A percentile compares a stretch with the other conserved stretches of the same genome.
Evolutionary conservation across 2,888 invertebrate species (phyloP).

Genomic region (Hylaea fasciaria): DNA sequence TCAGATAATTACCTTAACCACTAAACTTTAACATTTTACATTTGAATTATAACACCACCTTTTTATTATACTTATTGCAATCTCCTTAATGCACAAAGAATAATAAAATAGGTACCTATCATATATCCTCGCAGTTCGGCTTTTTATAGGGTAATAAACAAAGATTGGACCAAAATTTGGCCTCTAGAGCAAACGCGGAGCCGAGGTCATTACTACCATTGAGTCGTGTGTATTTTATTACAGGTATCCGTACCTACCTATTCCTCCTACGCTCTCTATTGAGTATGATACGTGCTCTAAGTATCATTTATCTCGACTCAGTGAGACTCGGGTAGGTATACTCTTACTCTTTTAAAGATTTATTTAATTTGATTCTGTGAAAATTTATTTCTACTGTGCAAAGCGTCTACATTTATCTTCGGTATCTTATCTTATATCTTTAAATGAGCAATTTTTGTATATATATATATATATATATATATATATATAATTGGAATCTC

Average conservation of each 20-base stretch:
- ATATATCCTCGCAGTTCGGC: slow-evolving; percentile 31
- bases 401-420: not conserved
- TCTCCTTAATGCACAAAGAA: slow-evolving; percentile 20
- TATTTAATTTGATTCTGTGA: slow-evolving; percentile 17
- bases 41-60: not conserved
- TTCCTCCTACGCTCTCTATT: slow-evolving; percentile 39
- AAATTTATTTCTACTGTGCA: slow-evolving; percentile 12
- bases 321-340: slow-evolving; percentile 30
- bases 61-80: slow-evolving; percentile 4
- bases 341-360: slow-evolving; percentile 14
- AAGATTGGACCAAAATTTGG: slow-evolving; percentile 60
- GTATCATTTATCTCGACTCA: slow-evolving; percentile 36
- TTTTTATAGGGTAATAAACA: slow-evolving; percentile 56
- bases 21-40: not conserved
- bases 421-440: no score
- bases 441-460: slow-evolving; percentile 4
- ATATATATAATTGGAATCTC: no score
- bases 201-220: slow-evolving; percentile 60
- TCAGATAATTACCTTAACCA: not conserved
- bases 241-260: slow-evolving; percentile 39
- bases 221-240: slow-evolving; percentile 58
- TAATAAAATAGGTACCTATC: slow-evolving; percentile 22
- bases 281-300: slow-evolving; percentile 46
- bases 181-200: slow-evolving; percentile 49
- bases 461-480: no score